Percentiles rank a stretch among this genome's conserved stretches.
Evolutionary conservation across 2,888 invertebrate genomes (phyloP).

Genomic region (Bellardia bayeri): DNA sequence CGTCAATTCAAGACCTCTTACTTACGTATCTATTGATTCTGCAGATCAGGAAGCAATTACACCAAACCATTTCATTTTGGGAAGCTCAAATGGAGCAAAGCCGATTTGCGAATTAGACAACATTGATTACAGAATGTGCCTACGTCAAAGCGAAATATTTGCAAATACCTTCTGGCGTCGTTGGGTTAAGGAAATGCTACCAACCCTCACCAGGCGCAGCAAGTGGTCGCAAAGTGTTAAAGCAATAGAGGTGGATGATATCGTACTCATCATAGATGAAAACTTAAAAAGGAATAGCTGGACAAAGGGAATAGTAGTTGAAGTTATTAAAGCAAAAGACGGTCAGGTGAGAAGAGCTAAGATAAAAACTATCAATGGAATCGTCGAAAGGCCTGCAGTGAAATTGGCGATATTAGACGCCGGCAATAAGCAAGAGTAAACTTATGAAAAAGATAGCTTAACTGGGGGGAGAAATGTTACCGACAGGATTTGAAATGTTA

Average conservation of each 20-base stretch:
- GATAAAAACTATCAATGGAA: no score
- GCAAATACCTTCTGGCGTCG: constrained; percentile 39
- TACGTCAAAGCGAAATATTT: constrained; percentile 41
- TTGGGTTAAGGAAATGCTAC: constrained; percentile 32
- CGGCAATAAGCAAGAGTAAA: neutral
- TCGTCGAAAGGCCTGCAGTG: no score
- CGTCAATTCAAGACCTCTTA: no score
- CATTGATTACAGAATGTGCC: constrained; percentile 35
- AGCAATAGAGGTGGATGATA: no score
- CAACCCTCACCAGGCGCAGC: constrained; percentile 24
- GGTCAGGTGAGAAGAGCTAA: no score
- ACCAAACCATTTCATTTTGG: no score
- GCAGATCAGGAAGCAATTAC: no score
- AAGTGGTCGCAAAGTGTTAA: constrained; percentile 12
- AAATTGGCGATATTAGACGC: neutral
- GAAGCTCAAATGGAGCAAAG: neutral
- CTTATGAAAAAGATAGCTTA: neutral
- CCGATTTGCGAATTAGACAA: constrained; percentile 21
- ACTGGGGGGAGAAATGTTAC: constrained; percentile 4
- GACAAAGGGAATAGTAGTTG: no score
- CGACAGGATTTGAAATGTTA: neutral
- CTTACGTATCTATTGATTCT: no score
- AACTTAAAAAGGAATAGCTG: no score
- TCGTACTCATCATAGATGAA: no score
- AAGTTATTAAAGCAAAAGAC: no score